Evolutionary conservation across 1,140 invertebrate species (phyloP).

Genomic region (Lucilia sericata): DNA sequence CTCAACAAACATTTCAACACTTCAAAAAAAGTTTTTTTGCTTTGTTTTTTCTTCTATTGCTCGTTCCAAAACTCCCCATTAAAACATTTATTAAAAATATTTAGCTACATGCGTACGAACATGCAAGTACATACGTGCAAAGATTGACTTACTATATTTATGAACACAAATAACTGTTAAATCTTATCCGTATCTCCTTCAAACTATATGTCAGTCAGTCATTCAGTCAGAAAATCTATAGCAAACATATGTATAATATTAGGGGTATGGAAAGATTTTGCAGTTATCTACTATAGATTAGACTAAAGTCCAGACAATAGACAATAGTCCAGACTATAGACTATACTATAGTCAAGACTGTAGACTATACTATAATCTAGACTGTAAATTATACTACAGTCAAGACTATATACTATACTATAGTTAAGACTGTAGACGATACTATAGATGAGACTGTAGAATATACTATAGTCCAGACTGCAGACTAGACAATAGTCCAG

Average conservation of each 20-base stretch:
- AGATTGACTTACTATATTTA: neutral
- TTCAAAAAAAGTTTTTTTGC: neutral
- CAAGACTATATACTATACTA: no score
- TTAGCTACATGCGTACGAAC: neutral
- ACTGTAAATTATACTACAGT: no score
- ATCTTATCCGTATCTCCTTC: constrained; percentile 21
- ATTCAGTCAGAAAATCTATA: neutral
- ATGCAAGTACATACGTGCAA: neutral
- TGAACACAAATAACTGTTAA: constrained; percentile 24
- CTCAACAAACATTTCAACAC: constrained; percentile 22
- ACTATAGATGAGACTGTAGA: no score
- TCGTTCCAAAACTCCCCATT: constrained; percentile 15
- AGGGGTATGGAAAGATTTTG: neutral
- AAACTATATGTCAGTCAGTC: constrained; percentile 25
- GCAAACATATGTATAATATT: neutral
- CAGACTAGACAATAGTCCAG: no score
- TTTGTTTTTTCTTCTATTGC: neutral
- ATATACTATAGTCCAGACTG: no score
- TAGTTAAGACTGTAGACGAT: no score
- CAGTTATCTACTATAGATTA: no score
- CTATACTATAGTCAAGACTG: no score
- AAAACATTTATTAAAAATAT: constrained; percentile 13
- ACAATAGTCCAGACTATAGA: no score
- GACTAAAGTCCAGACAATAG: no score
- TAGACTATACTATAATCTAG: no score